Evolutionary conservation across 1,140 invertebrate genomes (phyloP).

Genomic region (Heliconius hewitsoni): DNA sequence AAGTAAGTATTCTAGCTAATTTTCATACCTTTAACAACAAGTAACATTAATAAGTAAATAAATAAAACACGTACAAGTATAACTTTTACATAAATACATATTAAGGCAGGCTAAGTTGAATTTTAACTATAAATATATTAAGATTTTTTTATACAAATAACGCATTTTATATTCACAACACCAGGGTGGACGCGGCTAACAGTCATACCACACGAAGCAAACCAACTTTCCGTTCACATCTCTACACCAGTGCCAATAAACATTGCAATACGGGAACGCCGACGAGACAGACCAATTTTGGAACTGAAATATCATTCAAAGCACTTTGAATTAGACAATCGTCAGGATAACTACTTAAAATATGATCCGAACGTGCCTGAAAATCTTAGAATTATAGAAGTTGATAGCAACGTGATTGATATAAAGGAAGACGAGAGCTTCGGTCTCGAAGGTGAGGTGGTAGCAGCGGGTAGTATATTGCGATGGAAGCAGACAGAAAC

Average conservation of each 20-base stretch:
- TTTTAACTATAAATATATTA: too few species aligned
- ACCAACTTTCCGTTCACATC: constrained; percentile 63
- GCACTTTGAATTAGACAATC: constrained; percentile 54
- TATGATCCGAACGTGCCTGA: constrained; percentile 73
- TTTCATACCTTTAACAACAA: too few species aligned
- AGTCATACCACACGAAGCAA: constrained; percentile 69
- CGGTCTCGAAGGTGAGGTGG: constrained; percentile 60
- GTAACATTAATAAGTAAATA: too few species aligned
- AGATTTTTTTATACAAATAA: not conserved
- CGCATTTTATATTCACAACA: not conserved
- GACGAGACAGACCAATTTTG: constrained; percentile 60
- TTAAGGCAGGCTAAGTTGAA: too few species aligned
- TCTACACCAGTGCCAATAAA: constrained; percentile 57
- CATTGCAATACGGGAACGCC: constrained; percentile 63
- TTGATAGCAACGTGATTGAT: constrained; percentile 70
- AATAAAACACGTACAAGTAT: too few species aligned
- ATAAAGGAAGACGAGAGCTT: constrained; percentile 62
- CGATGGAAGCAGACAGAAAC: constrained; percentile 63
- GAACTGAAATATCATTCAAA: constrained; percentile 66
- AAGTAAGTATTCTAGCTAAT: too few species aligned
- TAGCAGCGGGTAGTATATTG: constrained; percentile 61
- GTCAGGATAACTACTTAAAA: constrained; percentile 64
- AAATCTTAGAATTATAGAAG: constrained; percentile 70
- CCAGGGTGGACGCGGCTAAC: constrained; percentile 69
- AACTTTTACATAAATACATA: too few species aligned